Percentiles rank a stretch among this genome's conserved stretches.
These are phyloP conservation scores for Sebastiscus albofasciatus DNA, from an alignment of 2,797 vertebrate genomes.

Conservation along the genomic window DNA sequence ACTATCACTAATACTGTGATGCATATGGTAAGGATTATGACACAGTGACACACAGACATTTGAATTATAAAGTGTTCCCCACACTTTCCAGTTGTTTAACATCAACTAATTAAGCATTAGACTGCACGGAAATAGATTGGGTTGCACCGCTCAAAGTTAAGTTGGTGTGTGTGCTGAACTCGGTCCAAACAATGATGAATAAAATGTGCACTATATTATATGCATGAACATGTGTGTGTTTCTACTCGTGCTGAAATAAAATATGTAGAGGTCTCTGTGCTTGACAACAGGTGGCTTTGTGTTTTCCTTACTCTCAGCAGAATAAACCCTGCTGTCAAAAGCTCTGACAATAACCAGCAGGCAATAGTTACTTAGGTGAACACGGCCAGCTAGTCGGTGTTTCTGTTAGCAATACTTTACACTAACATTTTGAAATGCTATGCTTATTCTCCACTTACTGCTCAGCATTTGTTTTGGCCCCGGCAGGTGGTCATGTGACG, in stretches of 20 bases:
- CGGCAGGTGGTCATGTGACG: conserved; percentile 57
- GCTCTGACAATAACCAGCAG: conserved; percentile 65
- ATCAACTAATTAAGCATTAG: conserved; percentile 29
- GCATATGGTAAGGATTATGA: conserved; percentile 64
- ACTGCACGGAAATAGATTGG: conserved; percentile 11
- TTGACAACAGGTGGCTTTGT: conserved; percentile 69
- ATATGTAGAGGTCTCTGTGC: background rate
- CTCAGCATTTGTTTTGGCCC: conserved; percentile 64
- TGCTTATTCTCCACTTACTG: conserved; percentile 70
- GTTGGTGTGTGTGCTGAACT: background rate
- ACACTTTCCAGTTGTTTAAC: conserved; percentile 35
- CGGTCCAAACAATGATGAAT: background rate
- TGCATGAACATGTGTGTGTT: conserved; percentile 13
- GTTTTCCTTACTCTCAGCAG: conserved; percentile 33
- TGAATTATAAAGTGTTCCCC: conserved; percentile 46
- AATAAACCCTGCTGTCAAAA: conserved; percentile 53
- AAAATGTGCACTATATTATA: background rate
- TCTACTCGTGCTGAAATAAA: conserved; percentile 23
- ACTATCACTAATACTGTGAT: conserved; percentile 53
- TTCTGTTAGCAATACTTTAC: conserved; percentile 65
- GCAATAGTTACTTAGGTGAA: conserved; percentile 41
- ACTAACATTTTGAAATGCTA: conserved; percentile 75
- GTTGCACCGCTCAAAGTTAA: conserved; percentile 21
- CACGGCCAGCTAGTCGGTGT: conserved; percentile 46
- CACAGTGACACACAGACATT: conserved; percentile 36